Percentiles rank a stretch among this genome's conserved stretches.
These are phyloP conservation scores for Bettongia penicillata DNA, from an alignment of 2,113 vertebrate species.

Conservation along the genomic window DNA sequence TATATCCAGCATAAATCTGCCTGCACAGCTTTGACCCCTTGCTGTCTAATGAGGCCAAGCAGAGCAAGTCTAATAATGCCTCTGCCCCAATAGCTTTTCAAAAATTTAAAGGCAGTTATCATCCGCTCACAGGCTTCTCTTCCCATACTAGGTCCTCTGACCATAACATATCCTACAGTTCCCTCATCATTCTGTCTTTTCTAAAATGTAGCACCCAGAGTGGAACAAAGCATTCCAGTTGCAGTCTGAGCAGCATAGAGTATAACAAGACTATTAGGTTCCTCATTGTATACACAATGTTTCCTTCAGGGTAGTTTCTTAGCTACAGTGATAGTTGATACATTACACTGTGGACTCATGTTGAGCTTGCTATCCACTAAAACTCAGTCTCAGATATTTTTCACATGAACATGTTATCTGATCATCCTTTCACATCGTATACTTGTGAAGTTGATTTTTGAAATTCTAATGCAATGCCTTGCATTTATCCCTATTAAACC, in stretches of 20 bases:
- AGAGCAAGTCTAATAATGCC: neutral
- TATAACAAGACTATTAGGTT: neutral
- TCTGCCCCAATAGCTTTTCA: neutral
- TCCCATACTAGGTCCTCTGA: neutral
- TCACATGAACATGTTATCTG: neutral
- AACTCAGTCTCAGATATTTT: neutral
- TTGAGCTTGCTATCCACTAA: neutral
- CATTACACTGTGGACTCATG: neutral
- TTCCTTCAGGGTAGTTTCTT: neutral
- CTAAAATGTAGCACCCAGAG: neutral
- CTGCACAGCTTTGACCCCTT: neutral
- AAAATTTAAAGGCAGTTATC: neutral
- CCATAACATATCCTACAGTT: neutral
- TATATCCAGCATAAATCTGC: neutral
- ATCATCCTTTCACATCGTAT: neutral
- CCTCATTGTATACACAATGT: neutral
- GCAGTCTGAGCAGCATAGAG: neutral
- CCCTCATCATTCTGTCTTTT: neutral
- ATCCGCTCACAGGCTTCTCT: neutral
- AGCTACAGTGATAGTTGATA: neutral
- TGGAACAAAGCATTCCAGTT: neutral
- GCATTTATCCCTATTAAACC: neutral
- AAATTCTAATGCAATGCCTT: neutral
- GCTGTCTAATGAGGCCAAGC: neutral
- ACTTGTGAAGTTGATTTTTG: neutral